A percentile compares a stretch with the other conserved stretches of the same genome.
Evolutionary conservation across 1,140 invertebrate genomes (phyloP).

Genomic region (Diabrotica virgifera): DNA sequence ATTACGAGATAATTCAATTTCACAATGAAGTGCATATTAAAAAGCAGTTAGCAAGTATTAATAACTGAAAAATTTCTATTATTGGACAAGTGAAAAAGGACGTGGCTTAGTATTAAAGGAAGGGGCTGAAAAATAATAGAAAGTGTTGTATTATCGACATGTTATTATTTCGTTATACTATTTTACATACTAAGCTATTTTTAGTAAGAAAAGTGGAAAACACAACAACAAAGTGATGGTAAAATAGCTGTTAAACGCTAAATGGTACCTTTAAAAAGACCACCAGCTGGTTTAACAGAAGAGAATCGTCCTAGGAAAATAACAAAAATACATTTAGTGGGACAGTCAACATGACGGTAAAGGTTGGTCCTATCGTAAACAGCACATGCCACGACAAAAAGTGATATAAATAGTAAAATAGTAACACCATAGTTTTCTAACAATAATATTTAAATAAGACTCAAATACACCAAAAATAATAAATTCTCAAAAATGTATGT

Average conservation of each 20-base stretch:
- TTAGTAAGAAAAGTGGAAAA: neutral
- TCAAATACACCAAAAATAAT: too few relatives aligned
- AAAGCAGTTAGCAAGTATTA: conserved; percentile 10
- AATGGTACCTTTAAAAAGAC: conserved; percentile 47
- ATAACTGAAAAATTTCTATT: conserved; percentile 31
- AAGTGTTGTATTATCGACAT: too few relatives aligned
- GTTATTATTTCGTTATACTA: conserved; percentile 27
- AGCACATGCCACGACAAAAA: too few relatives aligned
- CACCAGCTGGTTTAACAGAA: conserved; percentile 42
- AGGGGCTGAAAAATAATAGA: conserved; percentile 27
- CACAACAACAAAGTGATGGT: conserved; percentile 22
- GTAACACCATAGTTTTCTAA: too few relatives aligned
- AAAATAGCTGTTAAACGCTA: conserved; percentile 21
- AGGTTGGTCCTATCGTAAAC: too few relatives aligned
- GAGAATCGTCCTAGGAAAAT: conserved; percentile 42
- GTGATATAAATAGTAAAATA: too few relatives aligned
- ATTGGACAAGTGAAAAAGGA: conserved; percentile 60
- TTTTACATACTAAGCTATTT: conserved; percentile 21
- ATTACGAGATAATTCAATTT: neutral
- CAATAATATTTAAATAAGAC: too few relatives aligned
- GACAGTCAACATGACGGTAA: too few relatives aligned
- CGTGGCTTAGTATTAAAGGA: conserved; percentile 62
- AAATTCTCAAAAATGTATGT: too few relatives aligned
- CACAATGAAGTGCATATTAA: neutral
- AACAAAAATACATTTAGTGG: too few relatives aligned